Evolutionary conservation across 2,888 invertebrate species (phyloP).

Genomic region (Pachymerium ferrugineum): DNA sequence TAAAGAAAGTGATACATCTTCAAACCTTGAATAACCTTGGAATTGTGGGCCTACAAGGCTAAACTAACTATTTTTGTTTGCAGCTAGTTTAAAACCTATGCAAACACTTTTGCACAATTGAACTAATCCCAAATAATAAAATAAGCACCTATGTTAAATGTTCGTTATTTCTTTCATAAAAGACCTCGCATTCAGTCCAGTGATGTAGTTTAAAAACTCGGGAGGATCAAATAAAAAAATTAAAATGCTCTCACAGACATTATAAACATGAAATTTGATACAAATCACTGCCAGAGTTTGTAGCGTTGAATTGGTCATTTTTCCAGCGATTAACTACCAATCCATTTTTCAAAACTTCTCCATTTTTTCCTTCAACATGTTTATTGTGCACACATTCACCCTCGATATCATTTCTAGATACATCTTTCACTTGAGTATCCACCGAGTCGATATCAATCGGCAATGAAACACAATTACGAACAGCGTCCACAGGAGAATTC

Average conservation of each 20-base stretch:
- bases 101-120: not conserved
- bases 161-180: too few relatives aligned
- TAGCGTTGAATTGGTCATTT: conserved; percentile 8
- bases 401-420: not conserved
- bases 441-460: conserved; percentile 35
- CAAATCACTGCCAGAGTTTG: not conserved
- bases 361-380: not conserved
- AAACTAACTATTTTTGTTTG: not conserved
- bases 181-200: not conserved
- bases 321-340: not conserved
- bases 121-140: not conserved
- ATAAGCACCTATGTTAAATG: not conserved
- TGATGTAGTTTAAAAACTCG: not conserved
- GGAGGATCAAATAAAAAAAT: not conserved
- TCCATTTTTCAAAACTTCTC: not conserved
- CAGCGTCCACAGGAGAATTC: not conserved
- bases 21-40: too few relatives aligned
- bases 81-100: conserved; percentile 4
- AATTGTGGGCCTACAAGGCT: too few relatives aligned
- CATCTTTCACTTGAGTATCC: not conserved
- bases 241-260: not conserved
- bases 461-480: conserved; percentile 32
- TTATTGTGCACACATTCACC: not conserved
- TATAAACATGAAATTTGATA: conserved; percentile 22
- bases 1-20: too few relatives aligned